Percentiles rank a stretch among this genome's conserved stretches.
Evolutionary conservation across 2,888 invertebrate species (phyloP).

Genomic region (Meteorus colon): DNA sequence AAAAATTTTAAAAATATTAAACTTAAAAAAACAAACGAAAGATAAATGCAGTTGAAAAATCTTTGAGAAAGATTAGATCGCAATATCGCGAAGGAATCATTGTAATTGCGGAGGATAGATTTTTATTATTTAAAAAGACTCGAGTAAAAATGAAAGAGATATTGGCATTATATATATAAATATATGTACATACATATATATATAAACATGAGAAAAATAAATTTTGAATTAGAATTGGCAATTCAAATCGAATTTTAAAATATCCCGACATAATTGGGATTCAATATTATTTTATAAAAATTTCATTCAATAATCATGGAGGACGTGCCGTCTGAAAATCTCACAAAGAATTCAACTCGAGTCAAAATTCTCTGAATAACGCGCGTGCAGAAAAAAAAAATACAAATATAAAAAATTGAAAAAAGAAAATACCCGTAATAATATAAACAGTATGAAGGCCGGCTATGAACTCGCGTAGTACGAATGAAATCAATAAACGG

Average conservation of each 20-base stretch:
- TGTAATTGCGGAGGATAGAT: conserved; percentile 18
- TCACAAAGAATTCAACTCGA: not conserved
- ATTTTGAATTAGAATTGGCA: conserved; percentile 11
- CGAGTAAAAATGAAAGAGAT: conserved; percentile 17
- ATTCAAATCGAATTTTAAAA: conserved; percentile 17
- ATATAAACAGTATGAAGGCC: not conserved
- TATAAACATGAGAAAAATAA: not conserved
- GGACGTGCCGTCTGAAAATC: conserved; percentile 46
- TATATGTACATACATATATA: conserved; percentile 1
- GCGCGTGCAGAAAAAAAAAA: conserved; percentile 37
- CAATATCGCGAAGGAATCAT: conserved; percentile 43
- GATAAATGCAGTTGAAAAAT: conserved; percentile 13
- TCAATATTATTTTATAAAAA: conserved; percentile 34
- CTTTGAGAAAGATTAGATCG: conserved; percentile 28
- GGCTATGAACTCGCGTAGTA: conserved; percentile 8
- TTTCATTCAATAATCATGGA: conserved; percentile 35
- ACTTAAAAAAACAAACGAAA: not conserved
- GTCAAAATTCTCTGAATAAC: conserved; percentile 30
- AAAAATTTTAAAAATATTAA: not conserved
- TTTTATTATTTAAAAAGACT: conserved; percentile 26
- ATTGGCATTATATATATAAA: conserved; percentile 17
- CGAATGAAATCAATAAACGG: not conserved
- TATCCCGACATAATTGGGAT: conserved; percentile 38
- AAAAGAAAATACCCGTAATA: not conserved
- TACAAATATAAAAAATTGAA: conserved; percentile 12